A percentile compares a stretch with the other conserved stretches of the same genome.
Evolutionary conservation across 2,113 vertebrate species (phyloP).

Genomic region (Pleuronectes platessa): DNA sequence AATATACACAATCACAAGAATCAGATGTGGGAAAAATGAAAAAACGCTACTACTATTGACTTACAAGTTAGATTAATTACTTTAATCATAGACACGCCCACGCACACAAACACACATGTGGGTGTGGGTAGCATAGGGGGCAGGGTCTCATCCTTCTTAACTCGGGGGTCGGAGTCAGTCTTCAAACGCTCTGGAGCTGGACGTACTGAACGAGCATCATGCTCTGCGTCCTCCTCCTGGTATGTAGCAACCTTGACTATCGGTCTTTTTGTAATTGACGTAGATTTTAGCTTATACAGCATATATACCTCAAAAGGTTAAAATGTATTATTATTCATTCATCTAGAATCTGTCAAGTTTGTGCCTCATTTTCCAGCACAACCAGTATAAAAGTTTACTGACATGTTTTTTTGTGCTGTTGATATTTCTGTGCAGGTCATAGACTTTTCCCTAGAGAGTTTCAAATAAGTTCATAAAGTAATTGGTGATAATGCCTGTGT

Average conservation of each 20-base stretch:
- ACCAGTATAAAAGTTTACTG: background rate
- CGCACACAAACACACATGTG: background rate
- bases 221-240: constrained; percentile 50
- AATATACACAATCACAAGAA: too few species aligned
- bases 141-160: background rate
- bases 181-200: background rate
- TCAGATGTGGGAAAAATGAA: too few species aligned
- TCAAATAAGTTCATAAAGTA: background rate
- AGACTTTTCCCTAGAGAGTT: background rate
- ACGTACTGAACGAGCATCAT: constrained; percentile 22
- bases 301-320: too few species aligned
- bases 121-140: constrained; percentile 24
- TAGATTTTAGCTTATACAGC: background rate
- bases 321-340: background rate
- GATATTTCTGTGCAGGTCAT: background rate
- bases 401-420: background rate
- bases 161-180: background rate
- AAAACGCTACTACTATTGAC: too few species aligned
- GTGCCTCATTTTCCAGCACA: background rate
- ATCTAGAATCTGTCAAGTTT: too few species aligned
- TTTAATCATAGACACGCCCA: background rate
- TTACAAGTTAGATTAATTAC: too few species aligned
- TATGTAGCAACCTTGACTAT: constrained; percentile 16
- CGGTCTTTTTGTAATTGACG: background rate
- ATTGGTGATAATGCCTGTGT: background rate